Base-by-base conservation (phyloP, 2,797 vertebrate genomes). In the Sardinella longiceps region DNA sequence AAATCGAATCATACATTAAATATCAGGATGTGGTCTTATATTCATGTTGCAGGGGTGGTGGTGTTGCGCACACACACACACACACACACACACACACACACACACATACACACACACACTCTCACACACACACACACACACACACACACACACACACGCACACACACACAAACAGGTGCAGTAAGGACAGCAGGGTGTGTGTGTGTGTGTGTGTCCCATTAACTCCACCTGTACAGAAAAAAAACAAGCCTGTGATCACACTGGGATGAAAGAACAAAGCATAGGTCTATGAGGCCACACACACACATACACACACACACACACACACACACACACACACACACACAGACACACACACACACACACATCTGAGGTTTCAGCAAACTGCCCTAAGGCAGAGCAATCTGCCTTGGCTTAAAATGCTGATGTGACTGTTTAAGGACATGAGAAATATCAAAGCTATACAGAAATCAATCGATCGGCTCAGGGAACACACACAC, bases 361-460 rank as follows among this genome's bases (percentile, higher is more conserved):
- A 63, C n/a, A 63, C 25, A 63, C 60, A 63, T 63, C 63, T 70
- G 63, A 70, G 63, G 63, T 70, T 70, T 70, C 63, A 70, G 28
- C 63, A 70, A 70, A 70, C 74, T 80, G 48, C 77, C 63, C 28
- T 28, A 37, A 70, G 63, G 63, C 63, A 70, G 14, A 37, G 48
- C n/a, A 45, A 33, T 74, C 70, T 83, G 12, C 45, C n/a, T 18
- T 70, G 63, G 63, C 63, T 70, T 70, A 66, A 85, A 83, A 80
- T 39, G 86, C 88, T 87, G 84, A 88, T 58, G 48, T 81, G 82
- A 56, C 80, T 82, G 56, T 86, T 88, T 77, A 80, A 81, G 85
- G 86, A 82, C 51, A 37, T 43, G 48, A 11, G 14, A 81, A 58
- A 81, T 84, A 50, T 87, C 80, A 84, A 80, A 84, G 86, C 83